Evolutionary conservation across 2,113 vertebrate species (phyloP), one percentile per base, ranked within the genome.

Genomic region (Casuarius casuarius): DNA sequence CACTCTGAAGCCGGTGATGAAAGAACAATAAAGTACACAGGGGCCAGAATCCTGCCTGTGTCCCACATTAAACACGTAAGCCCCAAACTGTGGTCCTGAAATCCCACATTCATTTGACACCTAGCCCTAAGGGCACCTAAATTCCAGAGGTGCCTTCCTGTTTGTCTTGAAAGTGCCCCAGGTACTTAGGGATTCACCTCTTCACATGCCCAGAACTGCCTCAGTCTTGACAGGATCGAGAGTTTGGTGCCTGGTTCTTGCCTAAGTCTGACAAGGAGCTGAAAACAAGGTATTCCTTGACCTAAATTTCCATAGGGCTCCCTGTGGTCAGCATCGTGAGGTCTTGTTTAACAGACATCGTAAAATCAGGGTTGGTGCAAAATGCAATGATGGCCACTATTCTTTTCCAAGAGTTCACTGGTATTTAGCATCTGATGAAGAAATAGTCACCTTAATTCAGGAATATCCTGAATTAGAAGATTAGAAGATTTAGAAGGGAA

Each of bases 81-180:
- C 87, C 68, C 35, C 59, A 74, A 96, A 93, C 44, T 71, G 44
- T 71, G 78, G 63, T 80, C 92, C 85, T 88, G 93, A 90, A 95
- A 95, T 86, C 90, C 75, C 67, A 73, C 92, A 93, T 95, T 94
- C 71, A 83, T 97, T 94, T 94, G 91, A 96, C 90, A 91, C 67
- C 93, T 88, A 87, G 81, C 87, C 93, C 87, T 95, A 49, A 7
- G 1, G 95, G 82, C 90, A 90, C 87, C n/a, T 96, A 95, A 96
- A 97, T 96, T 96, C 87, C 93, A 94, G 67, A 28, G 21, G 29
- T 95, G 71, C 63, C 92, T 96, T 93, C 85, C 78, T 95, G 40
- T 87, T 96, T 92, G 66, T 87, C 89, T 91, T 88, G 35, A 54
- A 93, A 94, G 75, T 74, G 90, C 92, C 72, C 19, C 42, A 77